A percentile compares a stretch with the other conserved stretches of the same genome.
These are phyloP conservation scores for Cryptotermes secundus DNA, from an alignment of 1,140 invertebrate species.

Conservation along the genomic window DNA sequence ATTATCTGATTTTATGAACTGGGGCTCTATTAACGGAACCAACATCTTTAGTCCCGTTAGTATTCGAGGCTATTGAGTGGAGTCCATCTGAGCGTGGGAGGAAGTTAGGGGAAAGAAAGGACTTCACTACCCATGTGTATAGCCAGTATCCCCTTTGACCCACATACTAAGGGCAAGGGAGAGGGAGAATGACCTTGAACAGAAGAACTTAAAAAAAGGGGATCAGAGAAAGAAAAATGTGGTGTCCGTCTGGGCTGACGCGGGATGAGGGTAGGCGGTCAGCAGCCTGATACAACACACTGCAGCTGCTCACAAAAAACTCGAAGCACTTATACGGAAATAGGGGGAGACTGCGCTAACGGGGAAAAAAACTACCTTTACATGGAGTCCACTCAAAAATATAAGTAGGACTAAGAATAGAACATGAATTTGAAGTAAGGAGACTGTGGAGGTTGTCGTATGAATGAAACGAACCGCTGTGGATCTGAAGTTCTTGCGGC, in stretches of 20 bases:
- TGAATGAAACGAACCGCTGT: no score
- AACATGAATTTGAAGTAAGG: not conserved
- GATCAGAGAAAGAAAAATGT: constrained; percentile 1
- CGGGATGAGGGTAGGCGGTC: not conserved
- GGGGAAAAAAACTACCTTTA: not conserved
- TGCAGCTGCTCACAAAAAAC: constrained; percentile 19
- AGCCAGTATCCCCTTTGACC: constrained; percentile 4
- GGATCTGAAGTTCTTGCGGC: no score
- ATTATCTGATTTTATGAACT: no score
- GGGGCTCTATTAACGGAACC: not conserved
- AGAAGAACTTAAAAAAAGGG: not conserved
- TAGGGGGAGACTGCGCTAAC: not conserved
- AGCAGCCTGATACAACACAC: not conserved
- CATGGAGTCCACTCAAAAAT: not conserved
- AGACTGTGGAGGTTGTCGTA: no score
- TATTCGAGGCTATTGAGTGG: not conserved
- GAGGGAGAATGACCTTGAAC: not conserved
- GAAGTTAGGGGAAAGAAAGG: not conserved
- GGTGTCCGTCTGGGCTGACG: not conserved
- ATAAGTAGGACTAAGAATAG: not conserved
- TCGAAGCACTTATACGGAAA: not conserved
- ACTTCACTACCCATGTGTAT: not conserved
- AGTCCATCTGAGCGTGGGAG: constrained; percentile 2
- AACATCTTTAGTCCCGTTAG: not conserved
- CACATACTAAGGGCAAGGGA: not conserved